A percentile compares a stretch with the other conserved stretches of the same genome.
These are phyloP conservation scores for Calephelis nemesis DNA, from an alignment of 1,140 invertebrate species.

Conservation along the genomic window DNA sequence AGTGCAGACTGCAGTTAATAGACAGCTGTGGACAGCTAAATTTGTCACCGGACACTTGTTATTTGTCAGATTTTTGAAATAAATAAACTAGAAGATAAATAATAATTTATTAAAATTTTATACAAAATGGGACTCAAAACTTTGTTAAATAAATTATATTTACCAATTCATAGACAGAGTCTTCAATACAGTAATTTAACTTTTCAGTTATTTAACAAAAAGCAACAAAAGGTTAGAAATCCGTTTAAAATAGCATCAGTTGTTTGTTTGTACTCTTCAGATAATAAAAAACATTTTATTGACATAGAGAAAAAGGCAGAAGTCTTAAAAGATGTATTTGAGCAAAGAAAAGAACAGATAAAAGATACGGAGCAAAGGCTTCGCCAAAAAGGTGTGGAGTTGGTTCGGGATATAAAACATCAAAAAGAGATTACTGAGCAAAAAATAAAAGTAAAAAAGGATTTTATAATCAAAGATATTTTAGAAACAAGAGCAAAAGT, in stretches of 20 bases:
- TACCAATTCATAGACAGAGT: conserved; percentile 29
- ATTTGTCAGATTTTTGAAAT: neutral
- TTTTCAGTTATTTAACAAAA: conserved; percentile 36
- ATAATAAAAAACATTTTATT: conserved; percentile 66
- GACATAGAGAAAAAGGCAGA: conserved; percentile 73
- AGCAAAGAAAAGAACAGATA: conserved; percentile 81
- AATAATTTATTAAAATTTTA: neutral
- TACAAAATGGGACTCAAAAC: conserved; percentile 50
- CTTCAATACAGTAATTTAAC: conserved; percentile 35
- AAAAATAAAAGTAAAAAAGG: conserved; percentile 80
- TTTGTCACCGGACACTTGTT: too few relatives aligned
- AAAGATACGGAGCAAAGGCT: conserved; percentile 79
- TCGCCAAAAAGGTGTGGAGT: conserved; percentile 75
- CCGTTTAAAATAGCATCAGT: conserved; percentile 42
- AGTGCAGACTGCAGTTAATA: too few relatives aligned
- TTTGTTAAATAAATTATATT: conserved; percentile 47
- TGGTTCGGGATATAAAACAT: conserved; percentile 81
- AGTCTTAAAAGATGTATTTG: conserved; percentile 77
- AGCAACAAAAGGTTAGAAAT: conserved; percentile 31
- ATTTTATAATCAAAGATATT: conserved; percentile 83
- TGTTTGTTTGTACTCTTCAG: conserved; percentile 57
- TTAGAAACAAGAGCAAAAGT: conserved; percentile 84
- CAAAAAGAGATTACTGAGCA: conserved; percentile 70
- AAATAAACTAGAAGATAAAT: neutral
- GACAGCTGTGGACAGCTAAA: too few relatives aligned